Conservation (phyloP, 1,140 invertebrate species). For the Myzus persicae region DNA sequence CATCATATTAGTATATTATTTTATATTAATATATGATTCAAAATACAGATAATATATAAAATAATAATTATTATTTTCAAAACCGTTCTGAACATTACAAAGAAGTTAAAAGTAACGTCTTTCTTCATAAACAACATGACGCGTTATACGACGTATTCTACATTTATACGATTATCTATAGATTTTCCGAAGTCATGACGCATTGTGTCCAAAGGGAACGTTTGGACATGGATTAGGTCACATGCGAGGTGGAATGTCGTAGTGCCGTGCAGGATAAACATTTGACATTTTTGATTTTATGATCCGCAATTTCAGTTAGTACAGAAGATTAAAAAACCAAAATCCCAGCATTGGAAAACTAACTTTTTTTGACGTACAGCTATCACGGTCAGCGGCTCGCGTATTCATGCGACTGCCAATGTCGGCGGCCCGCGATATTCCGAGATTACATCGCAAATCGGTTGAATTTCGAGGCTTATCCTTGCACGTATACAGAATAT, state of each 20-base stretch:
- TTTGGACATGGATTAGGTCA: not conserved
- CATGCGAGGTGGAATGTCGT: not conserved
- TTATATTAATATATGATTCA: too few species aligned
- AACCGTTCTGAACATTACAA: not conserved
- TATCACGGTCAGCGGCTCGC: not conserved
- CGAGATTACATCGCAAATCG: not conserved
- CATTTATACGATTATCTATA: not conserved
- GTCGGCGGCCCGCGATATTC: too few species aligned
- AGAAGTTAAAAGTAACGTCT: not conserved
- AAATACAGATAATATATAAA: too few species aligned
- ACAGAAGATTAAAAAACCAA: not conserved
- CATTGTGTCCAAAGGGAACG: too few species aligned
- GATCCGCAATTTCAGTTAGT: not conserved
- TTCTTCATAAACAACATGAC: not conserved
- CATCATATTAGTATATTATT: too few species aligned
- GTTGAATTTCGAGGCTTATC: not conserved
- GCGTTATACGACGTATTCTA: not conserved
- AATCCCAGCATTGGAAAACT: not conserved
- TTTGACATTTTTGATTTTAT: conserved; percentile 26
- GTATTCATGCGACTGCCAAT: not conserved
- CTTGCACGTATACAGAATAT: not conserved
- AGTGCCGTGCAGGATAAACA: not conserved
- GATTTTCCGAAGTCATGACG: not conserved
- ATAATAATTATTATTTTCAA: too few species aligned
- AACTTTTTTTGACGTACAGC: conserved; percentile 19